Conservation (phyloP, 2,113 vertebrate species). For the Lucifuga dentata region DNA sequence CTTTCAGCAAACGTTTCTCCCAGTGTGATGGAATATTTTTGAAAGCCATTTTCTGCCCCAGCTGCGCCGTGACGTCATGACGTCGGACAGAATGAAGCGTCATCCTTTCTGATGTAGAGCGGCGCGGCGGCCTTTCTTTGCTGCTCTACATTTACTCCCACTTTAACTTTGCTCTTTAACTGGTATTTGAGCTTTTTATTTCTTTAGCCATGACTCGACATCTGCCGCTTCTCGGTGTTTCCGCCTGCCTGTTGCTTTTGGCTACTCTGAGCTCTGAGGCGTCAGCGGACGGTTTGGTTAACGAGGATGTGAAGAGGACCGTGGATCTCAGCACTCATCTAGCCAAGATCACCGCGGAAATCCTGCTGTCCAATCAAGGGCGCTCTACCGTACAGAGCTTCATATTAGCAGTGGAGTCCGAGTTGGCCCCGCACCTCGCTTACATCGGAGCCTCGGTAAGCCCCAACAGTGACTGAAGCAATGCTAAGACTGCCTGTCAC, state of each 20-base stretch:
- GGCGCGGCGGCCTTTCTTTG: constrained; percentile 70
- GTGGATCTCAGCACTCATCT: constrained; percentile 94
- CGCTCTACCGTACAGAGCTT: constrained; percentile 82
- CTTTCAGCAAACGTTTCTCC: no score
- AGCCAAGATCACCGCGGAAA: constrained; percentile 91
- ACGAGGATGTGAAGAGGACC: constrained; percentile 92
- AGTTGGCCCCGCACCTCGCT: constrained; percentile 87
- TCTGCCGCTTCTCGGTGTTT: constrained; percentile 1
- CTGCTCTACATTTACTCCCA: constrained; percentile 48
- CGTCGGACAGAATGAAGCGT: constrained; percentile 79
- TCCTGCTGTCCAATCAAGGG: constrained; percentile 86
- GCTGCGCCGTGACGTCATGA: constrained; percentile 55
- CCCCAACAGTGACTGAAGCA: neutral
- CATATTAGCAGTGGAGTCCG: constrained; percentile 88
- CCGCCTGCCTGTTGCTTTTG: constrained; percentile 64
- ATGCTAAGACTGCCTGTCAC: no score
- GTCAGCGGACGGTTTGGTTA: constrained; percentile 81
- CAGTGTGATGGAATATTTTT: no score
- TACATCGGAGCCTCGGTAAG: constrained; percentile 93
- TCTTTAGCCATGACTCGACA: constrained; percentile 40
- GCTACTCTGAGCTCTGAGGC: constrained; percentile 52
- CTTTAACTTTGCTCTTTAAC: neutral
- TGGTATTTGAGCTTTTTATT: neutral
- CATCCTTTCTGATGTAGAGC: constrained; percentile 78
- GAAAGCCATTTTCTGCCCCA: no score